Percentiles rank a stretch among this genome's conserved stretches.
These are phyloP conservation scores for Lepus oiostolus DNA, from an alignment of 2,797 vertebrate genomes.

Conservation along the genomic window DNA sequence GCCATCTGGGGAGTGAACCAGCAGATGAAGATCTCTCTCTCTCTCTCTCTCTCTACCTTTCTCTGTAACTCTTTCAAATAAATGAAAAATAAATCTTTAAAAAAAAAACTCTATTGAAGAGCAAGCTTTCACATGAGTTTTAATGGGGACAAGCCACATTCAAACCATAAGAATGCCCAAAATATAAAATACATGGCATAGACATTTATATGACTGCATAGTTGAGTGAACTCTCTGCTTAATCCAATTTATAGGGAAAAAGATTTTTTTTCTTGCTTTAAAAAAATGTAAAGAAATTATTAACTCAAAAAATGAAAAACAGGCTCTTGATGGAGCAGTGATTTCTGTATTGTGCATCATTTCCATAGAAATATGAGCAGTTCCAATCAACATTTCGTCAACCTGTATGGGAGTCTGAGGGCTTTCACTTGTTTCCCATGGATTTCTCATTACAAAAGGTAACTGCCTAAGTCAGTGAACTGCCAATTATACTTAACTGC, in stretches of 20 bases:
- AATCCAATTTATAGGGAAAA: constrained; percentile 49
- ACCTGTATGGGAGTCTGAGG: not conserved
- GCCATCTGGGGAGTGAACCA: too few relatives aligned
- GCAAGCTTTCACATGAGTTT: too few relatives aligned
- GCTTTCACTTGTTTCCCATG: constrained; percentile 44
- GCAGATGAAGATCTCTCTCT: too few relatives aligned
- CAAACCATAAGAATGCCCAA: not conserved
- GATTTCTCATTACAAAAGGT: constrained; percentile 42
- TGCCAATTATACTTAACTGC: constrained; percentile 15
- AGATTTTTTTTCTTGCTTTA: not conserved
- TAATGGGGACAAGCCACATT: too few relatives aligned
- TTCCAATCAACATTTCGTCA: not conserved
- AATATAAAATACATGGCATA: constrained; percentile 1
- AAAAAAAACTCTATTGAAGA: too few relatives aligned
- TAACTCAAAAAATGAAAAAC: constrained; percentile 27
- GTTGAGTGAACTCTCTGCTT: not conserved
- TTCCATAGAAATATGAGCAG: constrained; percentile 53
- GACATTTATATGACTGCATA: not conserved
- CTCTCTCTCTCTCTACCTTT: too few relatives aligned
- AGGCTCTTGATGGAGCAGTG: not conserved
- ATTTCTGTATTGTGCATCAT: not conserved
- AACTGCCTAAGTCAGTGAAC: not conserved
- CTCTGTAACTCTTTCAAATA: too few relatives aligned
- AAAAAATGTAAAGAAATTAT: constrained; percentile 47
- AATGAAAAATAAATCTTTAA: too few relatives aligned